These are phyloP conservation scores for Acleris sparsana DNA, from an alignment of 2,888 invertebrate species.

Conservation along the genomic window DNA sequence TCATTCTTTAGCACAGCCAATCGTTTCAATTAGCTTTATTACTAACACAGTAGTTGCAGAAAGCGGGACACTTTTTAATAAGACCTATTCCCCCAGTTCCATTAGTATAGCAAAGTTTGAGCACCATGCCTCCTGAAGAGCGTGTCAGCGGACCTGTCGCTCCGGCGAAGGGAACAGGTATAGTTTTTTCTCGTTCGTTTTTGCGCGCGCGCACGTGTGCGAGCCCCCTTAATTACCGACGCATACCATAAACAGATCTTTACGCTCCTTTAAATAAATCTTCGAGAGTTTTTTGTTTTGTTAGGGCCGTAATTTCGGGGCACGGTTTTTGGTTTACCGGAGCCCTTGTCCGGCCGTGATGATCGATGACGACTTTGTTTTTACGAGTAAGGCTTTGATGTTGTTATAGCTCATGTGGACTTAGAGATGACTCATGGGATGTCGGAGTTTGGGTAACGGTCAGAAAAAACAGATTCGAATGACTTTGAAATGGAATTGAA, in stretches of 20 bases:
- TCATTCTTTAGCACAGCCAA: too few relatives aligned
- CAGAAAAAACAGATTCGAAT: constrained; percentile 14
- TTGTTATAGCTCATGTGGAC: constrained; percentile 52
- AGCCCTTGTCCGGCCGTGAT: constrained; percentile 49
- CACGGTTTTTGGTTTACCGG: constrained; percentile 74
- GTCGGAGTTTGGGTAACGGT: constrained; percentile 43
- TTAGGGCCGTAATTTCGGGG: constrained; percentile 75
- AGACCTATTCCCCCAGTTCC: neutral
- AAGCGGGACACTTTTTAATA: neutral
- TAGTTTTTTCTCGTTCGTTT: constrained; percentile 76
- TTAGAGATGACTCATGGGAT: constrained; percentile 44
- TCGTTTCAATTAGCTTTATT: neutral
- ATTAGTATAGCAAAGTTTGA: constrained; percentile 56
- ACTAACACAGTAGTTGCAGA: neutral
- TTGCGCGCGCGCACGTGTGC: constrained; percentile 80
- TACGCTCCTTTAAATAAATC: constrained; percentile 84
- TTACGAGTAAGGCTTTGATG: constrained; percentile 70
- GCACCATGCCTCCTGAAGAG: constrained; percentile 58
- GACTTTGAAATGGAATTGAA: neutral
- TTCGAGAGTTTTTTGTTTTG: constrained; percentile 75
- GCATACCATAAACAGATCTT: constrained; percentile 84
- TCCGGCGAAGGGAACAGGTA: constrained; percentile 73
- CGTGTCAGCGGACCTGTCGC: constrained; percentile 82
- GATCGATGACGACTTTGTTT: constrained; percentile 77
- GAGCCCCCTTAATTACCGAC: constrained; percentile 81